Conservation (phyloP, 30 jellyfish, hydroid and myxozoan species). For the Nemopilema nomurai region DNA sequence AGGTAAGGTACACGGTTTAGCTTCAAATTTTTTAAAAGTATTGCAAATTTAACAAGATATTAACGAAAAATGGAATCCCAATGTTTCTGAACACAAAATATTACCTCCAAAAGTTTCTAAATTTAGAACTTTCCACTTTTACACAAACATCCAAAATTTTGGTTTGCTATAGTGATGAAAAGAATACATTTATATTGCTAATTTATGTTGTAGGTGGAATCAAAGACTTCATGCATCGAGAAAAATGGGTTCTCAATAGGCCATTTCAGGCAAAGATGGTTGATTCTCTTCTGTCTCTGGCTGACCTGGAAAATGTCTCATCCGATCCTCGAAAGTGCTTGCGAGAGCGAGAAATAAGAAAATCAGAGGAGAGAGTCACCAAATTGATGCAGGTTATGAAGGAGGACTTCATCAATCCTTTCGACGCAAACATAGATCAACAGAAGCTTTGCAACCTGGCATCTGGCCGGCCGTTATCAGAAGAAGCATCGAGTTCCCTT, state of each 20-base stretch:
- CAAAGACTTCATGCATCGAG: conserved; percentile 40
- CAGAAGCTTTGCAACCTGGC: conserved; percentile 38
- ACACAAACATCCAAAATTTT: background rate
- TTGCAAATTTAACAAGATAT: background rate
- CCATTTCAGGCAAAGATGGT: conserved; percentile 58
- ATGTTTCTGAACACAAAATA: conserved; percentile 13
- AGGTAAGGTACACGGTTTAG: conserved; percentile 22
- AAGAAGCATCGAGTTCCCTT: conserved; percentile 14
- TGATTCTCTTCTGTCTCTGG: conserved; percentile 19
- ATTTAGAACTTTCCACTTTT: background rate
- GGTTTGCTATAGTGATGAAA: conserved; percentile 8
- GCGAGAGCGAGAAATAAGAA: conserved; percentile 38
- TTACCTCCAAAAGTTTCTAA: conserved; percentile 12
- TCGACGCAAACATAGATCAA: conserved; percentile 23
- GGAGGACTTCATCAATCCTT: conserved; percentile 46
- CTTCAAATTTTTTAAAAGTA: background rate
- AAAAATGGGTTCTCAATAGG: conserved; percentile 47
- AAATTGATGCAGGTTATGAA: conserved; percentile 25
- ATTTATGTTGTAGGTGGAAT: conserved; percentile 36
- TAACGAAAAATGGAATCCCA: background rate
- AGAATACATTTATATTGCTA: background rate
- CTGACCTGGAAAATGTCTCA: conserved; percentile 19
- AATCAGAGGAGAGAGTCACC: conserved; percentile 25
- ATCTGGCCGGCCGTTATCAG: conserved; percentile 43
- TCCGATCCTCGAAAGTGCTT: conserved; percentile 42